phyloP scores from a whole-genome alignment of 2,113 vertebrate species.

The Narcine bancroftii region DNA sequence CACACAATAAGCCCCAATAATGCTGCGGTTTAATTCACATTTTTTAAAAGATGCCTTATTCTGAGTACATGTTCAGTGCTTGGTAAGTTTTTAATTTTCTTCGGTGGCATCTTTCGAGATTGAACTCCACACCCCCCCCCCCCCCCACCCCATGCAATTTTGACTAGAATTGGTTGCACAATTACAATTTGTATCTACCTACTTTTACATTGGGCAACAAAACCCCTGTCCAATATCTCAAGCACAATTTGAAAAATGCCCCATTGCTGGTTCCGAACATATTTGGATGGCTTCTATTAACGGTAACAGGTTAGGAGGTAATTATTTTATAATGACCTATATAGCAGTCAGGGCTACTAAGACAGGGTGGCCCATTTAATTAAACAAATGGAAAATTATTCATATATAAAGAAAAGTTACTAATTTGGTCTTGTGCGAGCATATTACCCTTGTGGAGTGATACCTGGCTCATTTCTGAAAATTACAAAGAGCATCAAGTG shows the following conservation, averaged over 20 bases:
- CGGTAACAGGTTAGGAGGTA: conserved; percentile 13
- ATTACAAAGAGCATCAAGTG: too few relatives aligned
- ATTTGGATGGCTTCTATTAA: neutral
- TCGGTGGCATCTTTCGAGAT: neutral
- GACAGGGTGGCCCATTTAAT: conserved; percentile 16
- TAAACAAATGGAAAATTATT: conserved; percentile 7
- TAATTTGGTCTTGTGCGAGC: neutral
- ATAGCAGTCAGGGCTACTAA: neutral
- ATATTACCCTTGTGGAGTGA: neutral
- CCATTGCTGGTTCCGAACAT: neutral
- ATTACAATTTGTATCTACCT: neutral
- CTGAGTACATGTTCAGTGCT: neutral
- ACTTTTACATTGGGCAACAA: neutral
- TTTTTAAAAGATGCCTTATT: neutral
- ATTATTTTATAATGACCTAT: conserved; percentile 11
- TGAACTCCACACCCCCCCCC: too few relatives aligned
- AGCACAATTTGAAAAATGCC: neutral
- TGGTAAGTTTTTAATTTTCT: neutral
- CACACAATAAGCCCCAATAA: neutral
- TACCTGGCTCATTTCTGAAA: neutral
- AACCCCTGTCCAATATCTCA: neutral
- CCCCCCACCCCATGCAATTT: too few relatives aligned
- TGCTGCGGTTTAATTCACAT: neutral
- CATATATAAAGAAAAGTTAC: neutral
- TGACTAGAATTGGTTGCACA: neutral